These are phyloP conservation scores for Lacerta viridis DNA, from an alignment of 2,797 vertebrate genomes.

Conservation along the genomic window DNA sequence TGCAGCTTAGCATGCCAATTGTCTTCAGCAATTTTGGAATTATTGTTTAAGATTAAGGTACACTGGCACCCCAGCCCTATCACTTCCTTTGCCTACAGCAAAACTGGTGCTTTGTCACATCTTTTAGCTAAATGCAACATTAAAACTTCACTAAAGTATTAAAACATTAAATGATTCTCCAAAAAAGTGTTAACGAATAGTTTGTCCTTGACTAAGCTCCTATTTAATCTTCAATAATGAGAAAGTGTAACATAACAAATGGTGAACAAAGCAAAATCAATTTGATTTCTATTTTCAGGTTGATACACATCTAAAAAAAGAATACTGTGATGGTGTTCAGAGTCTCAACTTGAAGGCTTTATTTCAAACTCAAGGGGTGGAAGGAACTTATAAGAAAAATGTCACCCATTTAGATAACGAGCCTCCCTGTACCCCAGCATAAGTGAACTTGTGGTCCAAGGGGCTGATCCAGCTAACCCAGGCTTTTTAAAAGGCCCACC, in stretches of 20 bases:
- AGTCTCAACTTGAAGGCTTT: neutral
- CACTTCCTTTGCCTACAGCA: neutral
- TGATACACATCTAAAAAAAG: neutral
- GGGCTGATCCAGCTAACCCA: too few species aligned
- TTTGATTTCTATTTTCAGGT: constrained; percentile 48
- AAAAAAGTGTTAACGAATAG: constrained; percentile 32
- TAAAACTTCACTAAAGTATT: constrained; percentile 10
- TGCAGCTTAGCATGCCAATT: neutral
- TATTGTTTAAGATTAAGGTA: constrained; percentile 17
- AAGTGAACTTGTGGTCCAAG: too few species aligned
- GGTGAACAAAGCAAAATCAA: neutral
- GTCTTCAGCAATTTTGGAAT: constrained; percentile 11
- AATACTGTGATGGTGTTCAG: neutral
- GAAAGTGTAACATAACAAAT: constrained; percentile 32
- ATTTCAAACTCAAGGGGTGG: neutral
- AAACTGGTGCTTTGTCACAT: constrained; percentile 10
- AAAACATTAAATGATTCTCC: neutral
- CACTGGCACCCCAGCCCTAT: neutral
- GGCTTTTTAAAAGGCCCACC: too few species aligned
- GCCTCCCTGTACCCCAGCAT: neutral
- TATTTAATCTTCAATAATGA: constrained; percentile 45
- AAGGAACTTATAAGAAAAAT: neutral
- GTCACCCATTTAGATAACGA: neutral
- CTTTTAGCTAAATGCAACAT: constrained; percentile 7
- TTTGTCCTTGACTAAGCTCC: constrained; percentile 22